These are phyloP conservation scores for Fistularia commersonii DNA, from an alignment of 2,797 vertebrate genomes.

Conservation along the genomic window DNA sequence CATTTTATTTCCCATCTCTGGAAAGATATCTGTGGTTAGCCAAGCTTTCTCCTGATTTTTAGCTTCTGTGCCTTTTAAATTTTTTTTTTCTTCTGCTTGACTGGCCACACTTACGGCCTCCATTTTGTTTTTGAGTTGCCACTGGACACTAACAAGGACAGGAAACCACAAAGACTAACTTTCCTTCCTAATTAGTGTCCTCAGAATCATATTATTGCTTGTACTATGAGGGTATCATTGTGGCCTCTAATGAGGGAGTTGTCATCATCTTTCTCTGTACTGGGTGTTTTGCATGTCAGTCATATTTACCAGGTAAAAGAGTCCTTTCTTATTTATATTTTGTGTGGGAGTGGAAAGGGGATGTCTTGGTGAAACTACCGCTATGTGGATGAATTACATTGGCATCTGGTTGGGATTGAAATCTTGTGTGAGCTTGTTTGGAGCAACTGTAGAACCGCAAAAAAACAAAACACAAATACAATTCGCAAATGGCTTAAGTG, in stretches of 20 bases:
- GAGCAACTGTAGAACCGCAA: constrained; percentile 4
- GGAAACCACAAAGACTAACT: constrained; percentile 41
- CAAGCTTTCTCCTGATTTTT: constrained; percentile 5
- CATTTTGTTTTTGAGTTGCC: constrained; percentile 24
- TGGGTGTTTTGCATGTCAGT: constrained; percentile 2
- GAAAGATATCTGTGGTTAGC: constrained; percentile 4
- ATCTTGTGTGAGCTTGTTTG: constrained; percentile 21
- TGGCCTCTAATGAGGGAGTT: constrained; percentile 11
- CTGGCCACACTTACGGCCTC: constrained; percentile 25
- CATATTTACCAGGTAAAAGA: no score
- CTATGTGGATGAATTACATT: constrained; percentile 9
- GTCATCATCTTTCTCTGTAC: constrained; percentile 13
- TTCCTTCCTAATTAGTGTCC: constrained; percentile 18
- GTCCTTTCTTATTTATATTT: no score
- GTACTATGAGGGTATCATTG: constrained; percentile 1
- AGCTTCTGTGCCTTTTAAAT: constrained; percentile 35
- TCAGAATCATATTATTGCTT: not conserved
- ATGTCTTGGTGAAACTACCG: not conserved
- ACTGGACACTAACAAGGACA: constrained; percentile 20
- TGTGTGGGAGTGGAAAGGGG: not conserved
- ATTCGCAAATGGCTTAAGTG: no score
- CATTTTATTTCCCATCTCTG: no score
- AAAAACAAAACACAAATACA: not conserved
- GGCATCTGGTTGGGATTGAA: constrained; percentile 1
- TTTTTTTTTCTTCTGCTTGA: constrained; percentile 32